A percentile compares a stretch with the other conserved stretches of the same genome.
These are phyloP conservation scores for Erannis defoliaria DNA, from an alignment of 2,888 invertebrate species.

Conservation along the genomic window DNA sequence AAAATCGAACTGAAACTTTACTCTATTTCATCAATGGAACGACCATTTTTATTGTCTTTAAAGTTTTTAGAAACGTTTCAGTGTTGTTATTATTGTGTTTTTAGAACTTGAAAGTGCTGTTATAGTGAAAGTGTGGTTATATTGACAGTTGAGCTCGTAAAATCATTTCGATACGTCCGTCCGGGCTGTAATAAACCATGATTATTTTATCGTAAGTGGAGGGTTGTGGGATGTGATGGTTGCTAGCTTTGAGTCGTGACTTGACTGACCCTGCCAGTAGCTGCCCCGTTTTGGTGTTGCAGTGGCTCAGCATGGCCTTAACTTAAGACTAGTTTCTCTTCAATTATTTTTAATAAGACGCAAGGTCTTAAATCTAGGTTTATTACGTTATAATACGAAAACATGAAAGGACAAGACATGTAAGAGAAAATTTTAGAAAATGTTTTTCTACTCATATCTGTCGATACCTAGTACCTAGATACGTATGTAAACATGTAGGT, in stretches of 20 bases:
- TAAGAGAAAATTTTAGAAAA: too few species aligned
- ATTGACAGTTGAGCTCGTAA: conserved; percentile 66
- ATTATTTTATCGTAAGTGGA: conserved; percentile 34
- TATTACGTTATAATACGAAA: too few species aligned
- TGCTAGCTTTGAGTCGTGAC: conserved; percentile 16
- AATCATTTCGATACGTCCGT: conserved; percentile 24
- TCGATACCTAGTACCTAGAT: too few species aligned
- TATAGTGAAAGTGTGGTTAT: conserved; percentile 76
- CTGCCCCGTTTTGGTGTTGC: conserved; percentile 36
- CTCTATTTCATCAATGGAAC: conserved; percentile 64
- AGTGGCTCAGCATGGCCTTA: conserved; percentile 34
- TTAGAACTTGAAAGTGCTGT: conserved; percentile 34
- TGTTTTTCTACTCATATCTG: too few species aligned
- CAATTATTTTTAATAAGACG: background rate
- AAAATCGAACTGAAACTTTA: conserved; percentile 32
- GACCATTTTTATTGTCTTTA: conserved; percentile 43
- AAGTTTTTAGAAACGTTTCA: conserved; percentile 35
- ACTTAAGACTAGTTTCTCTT: conserved; percentile 37
- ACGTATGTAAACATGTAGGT: too few species aligned
- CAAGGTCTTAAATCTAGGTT: too few species aligned
- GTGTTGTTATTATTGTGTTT: conserved; percentile 43
- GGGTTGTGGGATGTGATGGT: conserved; percentile 34
- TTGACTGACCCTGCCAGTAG: conserved; percentile 25
- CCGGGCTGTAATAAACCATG: conserved; percentile 13
- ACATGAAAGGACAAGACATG: too few species aligned